phyloP scores from a whole-genome alignment of 2,113 vertebrate genomes.

The Peromyscus leucopus region DNA sequence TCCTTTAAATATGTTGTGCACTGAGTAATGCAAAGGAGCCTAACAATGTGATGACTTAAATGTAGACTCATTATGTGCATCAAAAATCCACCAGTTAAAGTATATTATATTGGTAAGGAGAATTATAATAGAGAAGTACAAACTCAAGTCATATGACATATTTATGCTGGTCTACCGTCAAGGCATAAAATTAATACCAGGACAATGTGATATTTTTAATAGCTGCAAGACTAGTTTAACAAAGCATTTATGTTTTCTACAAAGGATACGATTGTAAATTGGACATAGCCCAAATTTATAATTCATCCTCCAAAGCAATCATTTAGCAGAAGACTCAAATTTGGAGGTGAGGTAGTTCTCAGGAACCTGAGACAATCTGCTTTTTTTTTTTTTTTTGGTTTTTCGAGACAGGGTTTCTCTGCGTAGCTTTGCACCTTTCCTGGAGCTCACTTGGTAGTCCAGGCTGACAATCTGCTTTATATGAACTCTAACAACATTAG shows the following conservation, averaged over 20 bases:
- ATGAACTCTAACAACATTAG: conserved; percentile 66
- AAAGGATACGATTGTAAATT: conserved; percentile 18
- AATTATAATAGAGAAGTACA: conserved; percentile 41
- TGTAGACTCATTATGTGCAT: conserved; percentile 22
- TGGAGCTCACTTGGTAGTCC: too few relatives aligned
- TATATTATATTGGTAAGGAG: neutral
- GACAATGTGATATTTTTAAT: conserved; percentile 8
- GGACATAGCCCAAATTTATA: conserved; percentile 33
- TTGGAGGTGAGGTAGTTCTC: conserved; percentile 62
- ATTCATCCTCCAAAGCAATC: conserved; percentile 50
- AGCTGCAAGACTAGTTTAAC: neutral
- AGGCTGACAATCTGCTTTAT: conserved; percentile 59
- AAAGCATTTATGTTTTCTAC: conserved; percentile 5
- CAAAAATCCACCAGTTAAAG: neutral
- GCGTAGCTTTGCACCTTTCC: too few relatives aligned
- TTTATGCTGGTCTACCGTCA: neutral
- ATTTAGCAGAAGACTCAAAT: conserved; percentile 60
- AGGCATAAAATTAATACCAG: conserved; percentile 65
- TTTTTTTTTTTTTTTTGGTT: too few relatives aligned
- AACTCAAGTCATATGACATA: neutral
- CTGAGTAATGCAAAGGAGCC: conserved; percentile 71
- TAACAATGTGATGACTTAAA: conserved; percentile 26
- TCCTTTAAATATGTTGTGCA: conserved; percentile 58
- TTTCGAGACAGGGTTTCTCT: too few relatives aligned
- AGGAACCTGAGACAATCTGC: conserved; percentile 52